Percentiles rank a stretch among this genome's conserved stretches.
Conservation (phyloP, 2,797 vertebrate species). For the Dromococcyx pavoninus region DNA sequence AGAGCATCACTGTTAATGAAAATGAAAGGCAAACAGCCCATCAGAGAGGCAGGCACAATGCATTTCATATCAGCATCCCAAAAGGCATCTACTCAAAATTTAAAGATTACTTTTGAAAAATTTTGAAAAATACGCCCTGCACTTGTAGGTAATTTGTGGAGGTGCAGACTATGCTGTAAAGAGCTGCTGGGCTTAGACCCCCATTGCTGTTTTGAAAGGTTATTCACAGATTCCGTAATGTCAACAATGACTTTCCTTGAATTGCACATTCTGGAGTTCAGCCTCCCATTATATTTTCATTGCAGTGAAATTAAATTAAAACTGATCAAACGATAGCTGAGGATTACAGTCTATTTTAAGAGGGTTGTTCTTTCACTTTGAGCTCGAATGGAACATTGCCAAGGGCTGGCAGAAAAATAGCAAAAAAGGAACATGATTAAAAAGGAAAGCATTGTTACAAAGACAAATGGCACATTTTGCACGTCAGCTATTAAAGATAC, state of each 20-base stretch:
- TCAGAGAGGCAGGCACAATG: neutral
- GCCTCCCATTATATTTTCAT: slow-evolving; percentile 65
- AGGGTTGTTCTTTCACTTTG: slow-evolving; percentile 48
- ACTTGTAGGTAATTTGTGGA: neutral
- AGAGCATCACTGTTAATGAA: neutral
- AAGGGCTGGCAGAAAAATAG: slow-evolving; percentile 60
- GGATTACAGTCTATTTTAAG: slow-evolving; percentile 71
- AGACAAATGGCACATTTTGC: slow-evolving; percentile 55
- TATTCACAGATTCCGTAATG: neutral
- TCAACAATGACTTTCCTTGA: slow-evolving; percentile 27
- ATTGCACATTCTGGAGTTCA: slow-evolving; percentile 8
- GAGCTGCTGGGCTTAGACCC: neutral
- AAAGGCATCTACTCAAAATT: neutral
- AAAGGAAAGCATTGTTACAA: slow-evolving; percentile 59
- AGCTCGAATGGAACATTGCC: slow-evolving; percentile 59
- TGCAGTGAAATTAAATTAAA: slow-evolving; percentile 71
- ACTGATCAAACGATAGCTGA: slow-evolving; percentile 66
- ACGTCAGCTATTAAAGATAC: slow-evolving; percentile 7
- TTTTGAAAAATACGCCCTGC: neutral
- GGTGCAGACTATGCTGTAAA: neutral
- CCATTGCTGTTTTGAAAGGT: neutral
- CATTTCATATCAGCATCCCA: neutral
- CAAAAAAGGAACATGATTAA: slow-evolving; percentile 48
- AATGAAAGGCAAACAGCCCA: neutral
- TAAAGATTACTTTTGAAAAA: neutral